Evolutionary conservation across 2,888 invertebrate genomes (phyloP), one percentile per base, ranked within the genome.

Genomic region (Helleia helle): DNA sequence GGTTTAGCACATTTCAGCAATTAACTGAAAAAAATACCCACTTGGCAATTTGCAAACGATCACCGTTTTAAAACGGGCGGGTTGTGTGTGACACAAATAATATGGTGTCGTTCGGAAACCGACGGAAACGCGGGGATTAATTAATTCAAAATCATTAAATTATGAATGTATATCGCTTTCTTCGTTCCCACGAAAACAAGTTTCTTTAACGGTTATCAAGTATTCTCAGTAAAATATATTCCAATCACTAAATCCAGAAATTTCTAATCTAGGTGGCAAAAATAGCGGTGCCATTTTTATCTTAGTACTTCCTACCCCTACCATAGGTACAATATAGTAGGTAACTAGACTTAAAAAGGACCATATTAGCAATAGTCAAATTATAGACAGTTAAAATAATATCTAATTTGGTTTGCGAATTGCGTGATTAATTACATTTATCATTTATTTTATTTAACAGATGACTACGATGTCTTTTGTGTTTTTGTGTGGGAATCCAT

Each of bases 381-480:
- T n/a, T n/a, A n/a, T n/a, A n/a, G n/a, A n/a, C 4, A 3, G 13
- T 6, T n/a, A 29, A 15, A 4, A 15, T 14, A n/a, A 4, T 4
- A 4, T 18, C 3, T 18, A 3, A 18, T 4, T 15, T 2, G n/a
- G 2, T 15, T n/a, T 30, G 34, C n/a, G n/a, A n/a, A n/a, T n/a
- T n/a, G n/a, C 34, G 22, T 22, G 34, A 34, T 34, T 18, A 17
- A 22, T 34, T 34, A 17, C 34, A 34, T n/a, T n/a, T n/a, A n/a
- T n/a, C n/a, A n/a, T n/a, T 34, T 22, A 34, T 22, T 34, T 8
- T 4, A 18, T 34, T 34, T 7, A 18, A 18, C 17, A 17, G 34
- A 22, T 11, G 34, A 11, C 34, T 11, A 12, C 18, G 34, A 34
- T 22, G 22, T 34, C 18, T 34, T 31, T 31, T 11, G 18, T 31